Evolutionary conservation across 1,140 invertebrate genomes (phyloP).

Genomic region (Brachionus rotundiformis): DNA sequence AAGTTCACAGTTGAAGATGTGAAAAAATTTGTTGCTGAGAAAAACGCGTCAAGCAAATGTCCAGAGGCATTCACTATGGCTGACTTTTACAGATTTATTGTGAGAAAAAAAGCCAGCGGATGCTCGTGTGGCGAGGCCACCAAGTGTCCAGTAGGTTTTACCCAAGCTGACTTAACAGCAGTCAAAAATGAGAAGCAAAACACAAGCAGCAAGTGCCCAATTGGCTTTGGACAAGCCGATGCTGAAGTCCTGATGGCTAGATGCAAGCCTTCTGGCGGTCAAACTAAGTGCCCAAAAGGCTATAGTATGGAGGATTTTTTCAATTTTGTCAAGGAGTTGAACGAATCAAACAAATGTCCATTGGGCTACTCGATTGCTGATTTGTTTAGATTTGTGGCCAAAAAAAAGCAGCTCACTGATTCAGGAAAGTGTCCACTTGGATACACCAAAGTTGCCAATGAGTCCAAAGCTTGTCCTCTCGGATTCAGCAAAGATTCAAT

Average conservation of each 20-base stretch:
- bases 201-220: background rate
- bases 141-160: background rate
- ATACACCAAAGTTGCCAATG: background rate
- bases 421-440: background rate
- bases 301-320: conserved; percentile 1
- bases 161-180: background rate
- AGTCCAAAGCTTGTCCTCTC: background rate
- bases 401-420: background rate
- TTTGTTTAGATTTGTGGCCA: background rate
- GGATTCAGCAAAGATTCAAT: background rate
- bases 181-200: background rate
- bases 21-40: background rate
- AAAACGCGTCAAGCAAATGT: background rate
- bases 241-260: background rate
- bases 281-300: conserved; percentile 3
- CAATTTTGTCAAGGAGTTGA: background rate
- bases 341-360: conserved; percentile 1
- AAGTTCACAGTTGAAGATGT: conserved; percentile 2
- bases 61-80: background rate
- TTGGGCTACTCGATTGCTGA: background rate
- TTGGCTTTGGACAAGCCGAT: background rate
- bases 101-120: background rate
- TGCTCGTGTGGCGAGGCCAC: background rate
- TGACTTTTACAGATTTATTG: background rate
- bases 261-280: background rate